Base-by-base conservation (phyloP, 2,797 vertebrate species). In the Labeo calbasu region DNA sequence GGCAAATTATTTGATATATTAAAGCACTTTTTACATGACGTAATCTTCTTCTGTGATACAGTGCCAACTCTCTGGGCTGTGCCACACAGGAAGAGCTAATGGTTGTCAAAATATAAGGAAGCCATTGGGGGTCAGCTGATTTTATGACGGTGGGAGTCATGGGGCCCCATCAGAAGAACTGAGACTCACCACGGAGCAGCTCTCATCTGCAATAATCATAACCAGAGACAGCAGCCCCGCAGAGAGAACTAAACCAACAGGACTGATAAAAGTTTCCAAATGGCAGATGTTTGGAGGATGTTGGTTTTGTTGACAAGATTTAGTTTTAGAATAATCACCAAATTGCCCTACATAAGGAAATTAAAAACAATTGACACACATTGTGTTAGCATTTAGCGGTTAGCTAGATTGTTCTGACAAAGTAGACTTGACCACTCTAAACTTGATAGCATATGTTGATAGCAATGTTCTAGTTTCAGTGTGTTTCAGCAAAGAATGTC, bases 141-240 rank as follows among this genome's bases (percentile, higher is more conserved):
- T 70, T 86, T 72, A 79, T 78, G 76, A 43, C 21, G 28, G 65
- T 36, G 21, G 43, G 7, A 78, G 25, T 72, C 19, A 59, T 53
- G 46, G 68, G 81, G 75, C 40, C 23, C 23, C 53, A 55, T 73
- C 7, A 61, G 55, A 50, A 21, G 15, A 77, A 23, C 21, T 40
- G 40, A 77, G 75, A 51, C 48, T 82, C 5, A 77, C 43, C 23
- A 82, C 43, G 32, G 70, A 76, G 23, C 10, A 46, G 53, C 65
- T 36, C 75, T 63, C 78, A 66, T 84, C 50, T 75, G 61, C 69
- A 79, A 79, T 61, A 88, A 66, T 85, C 84, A 76, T 32, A 82
- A 57, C 81, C 82, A 84, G 46, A 84, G 23, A 70, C 69, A 63
- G 13, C 66, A 59, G 32, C 75, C 66, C 21, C 48, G 57, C 57